Base-by-base conservation (phyloP, 2,888 invertebrate genomes). In the Camptogramma bilineatum region DNA sequence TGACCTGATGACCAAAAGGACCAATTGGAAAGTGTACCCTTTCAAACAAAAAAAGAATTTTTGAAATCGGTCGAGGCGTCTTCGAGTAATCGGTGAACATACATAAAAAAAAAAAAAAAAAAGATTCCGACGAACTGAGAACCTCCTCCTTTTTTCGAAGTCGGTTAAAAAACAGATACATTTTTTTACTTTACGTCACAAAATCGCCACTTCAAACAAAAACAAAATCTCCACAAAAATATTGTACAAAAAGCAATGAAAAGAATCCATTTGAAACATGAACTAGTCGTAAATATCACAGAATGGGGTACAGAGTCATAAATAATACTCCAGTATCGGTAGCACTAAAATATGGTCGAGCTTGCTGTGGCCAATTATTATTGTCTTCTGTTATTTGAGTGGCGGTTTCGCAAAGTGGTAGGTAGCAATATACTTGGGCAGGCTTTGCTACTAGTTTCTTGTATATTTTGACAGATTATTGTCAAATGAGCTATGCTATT, bases 261-360 rank as follows among this genome's bases (percentile, higher is more conserved):
- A 70, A 69, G 57, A 68, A 65, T 70, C 66, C 62, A 67, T 68
- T 66, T 72, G 68, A 68, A 68, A 68, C 71, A 72, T 70, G 66
- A 68, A 69, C 72, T 65, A 60, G 53, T 61, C 60, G 66, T 70
- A 72, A 71, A 70, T 71, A 73, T 70, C 56, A 60, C 53, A 62
- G 57, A 84, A 84, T 81, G 78, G 81, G 85, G 82, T 87, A 88
- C 86, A 84, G 81, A 87, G 86, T 86, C 90, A 87, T 90, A 90
- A 91, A 91, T 90, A 86, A 89, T 85, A 81, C 77, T 73, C 78
- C 75, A 79, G 78, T 85, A 88, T 89, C 86, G 85, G 77, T 68
- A 52, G 73, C 71, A 86, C 83, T 90, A 89, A 89, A 89, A 88
- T 80, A 64, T 70, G 78, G 78, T 89, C 90, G 90, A 89, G 71